A percentile compares a stretch with the other conserved stretches of the same genome.
Conservation (phyloP, 1,140 invertebrate genomes). For the Bombus pyrosoma region DNA sequence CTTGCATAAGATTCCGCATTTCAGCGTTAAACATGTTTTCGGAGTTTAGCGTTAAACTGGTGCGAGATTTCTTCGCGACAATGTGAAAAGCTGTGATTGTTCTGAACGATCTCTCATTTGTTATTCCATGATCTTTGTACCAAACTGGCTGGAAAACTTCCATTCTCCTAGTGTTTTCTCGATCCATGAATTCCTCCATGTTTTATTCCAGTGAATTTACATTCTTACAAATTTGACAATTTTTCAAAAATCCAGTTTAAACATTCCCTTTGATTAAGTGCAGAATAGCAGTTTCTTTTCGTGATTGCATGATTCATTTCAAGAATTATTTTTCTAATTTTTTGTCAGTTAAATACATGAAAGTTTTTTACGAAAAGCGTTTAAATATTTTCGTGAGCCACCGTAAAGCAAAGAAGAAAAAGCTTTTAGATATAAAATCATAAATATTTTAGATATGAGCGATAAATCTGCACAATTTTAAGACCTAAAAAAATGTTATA, state of each 20-base stretch:
- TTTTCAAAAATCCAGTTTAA: not conserved
- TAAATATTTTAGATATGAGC: too few species aligned
- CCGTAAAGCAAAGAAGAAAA: too few species aligned
- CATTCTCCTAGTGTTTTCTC: not conserved
- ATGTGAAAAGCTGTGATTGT: constrained; percentile 14
- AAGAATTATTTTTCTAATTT: not conserved
- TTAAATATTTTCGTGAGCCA: too few species aligned
- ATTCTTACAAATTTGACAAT: not conserved
- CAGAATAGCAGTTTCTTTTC: not conserved
- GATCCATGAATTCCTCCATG: not conserved
- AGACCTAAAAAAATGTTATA: too few species aligned
- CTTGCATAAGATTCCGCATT: not conserved
- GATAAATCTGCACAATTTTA: too few species aligned
- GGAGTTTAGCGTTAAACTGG: constrained; percentile 10
- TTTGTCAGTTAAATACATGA: not conserved
- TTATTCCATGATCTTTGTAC: constrained; percentile 23
- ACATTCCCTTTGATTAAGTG: too few species aligned
- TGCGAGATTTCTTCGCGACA: not conserved
- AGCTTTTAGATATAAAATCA: too few species aligned
- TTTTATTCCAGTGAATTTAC: not conserved
- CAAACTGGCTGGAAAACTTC: not conserved
- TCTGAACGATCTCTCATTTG: constrained; percentile 1
- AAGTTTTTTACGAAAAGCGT: too few species aligned
- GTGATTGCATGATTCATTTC: not conserved
- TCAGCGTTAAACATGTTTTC: constrained; percentile 19